Evolutionary conservation across 2,888 invertebrate genomes (phyloP).

Genomic region (Andricus quercusramuli): DNA sequence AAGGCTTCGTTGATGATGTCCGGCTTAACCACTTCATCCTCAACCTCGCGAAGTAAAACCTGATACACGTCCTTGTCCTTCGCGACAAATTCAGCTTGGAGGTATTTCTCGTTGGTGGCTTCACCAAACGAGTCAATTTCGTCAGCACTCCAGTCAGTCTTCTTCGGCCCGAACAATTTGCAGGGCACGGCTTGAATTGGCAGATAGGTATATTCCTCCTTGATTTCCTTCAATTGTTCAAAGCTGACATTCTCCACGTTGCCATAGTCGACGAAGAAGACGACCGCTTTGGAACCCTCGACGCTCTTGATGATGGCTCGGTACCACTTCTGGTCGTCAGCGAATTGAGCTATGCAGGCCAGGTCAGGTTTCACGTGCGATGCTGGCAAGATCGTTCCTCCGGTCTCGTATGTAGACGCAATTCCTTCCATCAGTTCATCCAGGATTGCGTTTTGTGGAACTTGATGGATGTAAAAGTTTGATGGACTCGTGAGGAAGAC

Average conservation of each 20-base stretch:
- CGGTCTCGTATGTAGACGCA: conserved; percentile 61
- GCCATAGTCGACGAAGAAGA: conserved; percentile 87
- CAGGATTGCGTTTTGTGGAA: conserved; percentile 66
- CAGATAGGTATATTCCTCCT: conserved; percentile 66
- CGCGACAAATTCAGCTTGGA: conserved; percentile 70
- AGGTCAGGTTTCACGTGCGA: conserved; percentile 57
- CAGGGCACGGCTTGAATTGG: conserved; percentile 76
- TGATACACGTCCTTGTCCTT: conserved; percentile 64
- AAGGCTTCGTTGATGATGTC: conserved; percentile 69
- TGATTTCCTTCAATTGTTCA: conserved; percentile 78
- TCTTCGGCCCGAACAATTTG: conserved; percentile 68
- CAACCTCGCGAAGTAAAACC: conserved; percentile 64
- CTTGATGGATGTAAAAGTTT: conserved; percentile 73
- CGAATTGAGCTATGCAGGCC: conserved; percentile 73
- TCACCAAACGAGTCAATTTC: conserved; percentile 62
- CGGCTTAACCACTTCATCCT: conserved; percentile 41
- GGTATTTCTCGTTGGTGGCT: conserved; percentile 56
- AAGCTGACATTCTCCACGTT: conserved; percentile 82
- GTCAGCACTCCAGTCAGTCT: conserved; percentile 55
- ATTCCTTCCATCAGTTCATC: conserved; percentile 68
- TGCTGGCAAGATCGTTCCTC: conserved; percentile 61
- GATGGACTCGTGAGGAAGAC: conserved; percentile 64
- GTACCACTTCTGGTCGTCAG: conserved; percentile 86
- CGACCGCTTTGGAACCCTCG: conserved; percentile 79
- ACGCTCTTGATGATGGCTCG: conserved; percentile 81